phyloP scores from a whole-genome alignment of 1,140 invertebrate genomes.

The Philopotamus ludificatus region DNA sequence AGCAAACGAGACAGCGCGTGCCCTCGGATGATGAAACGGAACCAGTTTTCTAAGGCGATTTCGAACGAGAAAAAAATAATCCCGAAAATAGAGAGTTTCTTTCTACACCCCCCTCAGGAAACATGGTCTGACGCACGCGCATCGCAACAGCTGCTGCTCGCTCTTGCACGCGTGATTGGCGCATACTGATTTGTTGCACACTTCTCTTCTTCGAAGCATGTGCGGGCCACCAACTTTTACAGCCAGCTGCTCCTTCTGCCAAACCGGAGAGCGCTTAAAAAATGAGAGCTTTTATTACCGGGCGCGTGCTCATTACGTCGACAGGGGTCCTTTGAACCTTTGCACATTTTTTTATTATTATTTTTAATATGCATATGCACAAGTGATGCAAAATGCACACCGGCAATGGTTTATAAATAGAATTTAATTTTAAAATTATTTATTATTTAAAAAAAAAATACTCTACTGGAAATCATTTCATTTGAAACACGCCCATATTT shows the following conservation, averaged over 20 bases:
- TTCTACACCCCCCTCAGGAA: slow-evolving; percentile 14
- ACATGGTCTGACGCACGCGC: slow-evolving; percentile 22
- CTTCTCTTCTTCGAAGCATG: not conserved
- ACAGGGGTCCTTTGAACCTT: too few species aligned
- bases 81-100: slow-evolving; percentile 15
- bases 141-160: slow-evolving; percentile 14
- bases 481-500: too few species aligned
- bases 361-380: too few species aligned
- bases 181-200: slow-evolving; percentile 12
- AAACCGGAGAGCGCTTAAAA: not conserved
- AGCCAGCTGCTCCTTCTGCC: not conserved
- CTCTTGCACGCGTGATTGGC: slow-evolving; percentile 22
- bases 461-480: too few species aligned
- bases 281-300: too few species aligned
- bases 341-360: too few species aligned
- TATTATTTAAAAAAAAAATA: too few species aligned
- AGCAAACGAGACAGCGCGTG: not conserved
- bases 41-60: not conserved
- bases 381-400: too few species aligned
- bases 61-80: not conserved
- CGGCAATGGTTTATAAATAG: too few species aligned
- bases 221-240: not conserved
- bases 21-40: not conserved
- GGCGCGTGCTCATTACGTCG: too few species aligned
- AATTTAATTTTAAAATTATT: too few species aligned